Evolutionary conservation across 2,113 vertebrate genomes (phyloP).

Genomic region (Cromileptes altivelis): DNA sequence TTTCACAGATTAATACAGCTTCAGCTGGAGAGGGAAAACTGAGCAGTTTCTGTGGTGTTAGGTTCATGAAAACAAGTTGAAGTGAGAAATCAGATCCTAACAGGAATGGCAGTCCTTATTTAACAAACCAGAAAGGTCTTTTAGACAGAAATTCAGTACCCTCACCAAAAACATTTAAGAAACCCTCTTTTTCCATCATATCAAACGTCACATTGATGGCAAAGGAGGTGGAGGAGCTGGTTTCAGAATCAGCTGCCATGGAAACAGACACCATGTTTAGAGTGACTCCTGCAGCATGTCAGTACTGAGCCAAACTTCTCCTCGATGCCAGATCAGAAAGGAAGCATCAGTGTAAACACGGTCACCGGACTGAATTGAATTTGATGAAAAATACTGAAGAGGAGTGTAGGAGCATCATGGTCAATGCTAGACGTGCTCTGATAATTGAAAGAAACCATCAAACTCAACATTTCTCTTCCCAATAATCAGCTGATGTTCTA

Average conservation of each 20-base stretch:
- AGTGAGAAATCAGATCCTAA: too few relatives aligned
- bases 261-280: conserved; percentile 41
- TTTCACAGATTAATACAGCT: too few relatives aligned
- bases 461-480: background rate
- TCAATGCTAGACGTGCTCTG: background rate
- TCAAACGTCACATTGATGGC: background rate
- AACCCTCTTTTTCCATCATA: background rate
- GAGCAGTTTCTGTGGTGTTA: too few relatives aligned
- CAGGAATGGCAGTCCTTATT: too few relatives aligned
- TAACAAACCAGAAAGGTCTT: too few relatives aligned
- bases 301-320: too few relatives aligned
- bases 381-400: background rate
- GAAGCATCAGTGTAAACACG: background rate
- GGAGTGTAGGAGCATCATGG: background rate
- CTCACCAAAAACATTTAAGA: background rate
- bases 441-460: background rate
- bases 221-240: conserved; percentile 19
- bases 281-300: too few relatives aligned
- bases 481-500: background rate
- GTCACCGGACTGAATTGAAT: background rate
- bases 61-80: too few relatives aligned
- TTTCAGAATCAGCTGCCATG: conserved; percentile 55
- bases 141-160: too few relatives aligned
- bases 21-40: too few relatives aligned
- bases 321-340: background rate